Conservation (phyloP, 2,113 vertebrate genomes). For the Cisticola juncidis region DNA sequence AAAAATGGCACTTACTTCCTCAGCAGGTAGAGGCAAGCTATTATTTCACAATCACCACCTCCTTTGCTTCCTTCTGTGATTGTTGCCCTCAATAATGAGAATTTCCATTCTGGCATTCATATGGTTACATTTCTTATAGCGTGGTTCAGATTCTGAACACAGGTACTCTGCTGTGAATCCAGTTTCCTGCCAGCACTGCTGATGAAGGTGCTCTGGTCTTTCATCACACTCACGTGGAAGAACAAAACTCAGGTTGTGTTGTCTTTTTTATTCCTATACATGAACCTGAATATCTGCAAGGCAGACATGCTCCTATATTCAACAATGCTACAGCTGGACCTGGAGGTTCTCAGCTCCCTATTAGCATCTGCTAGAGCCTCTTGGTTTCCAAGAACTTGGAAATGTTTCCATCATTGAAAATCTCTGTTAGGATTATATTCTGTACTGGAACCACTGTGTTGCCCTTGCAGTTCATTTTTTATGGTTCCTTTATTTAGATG, state of each 20-base stretch:
- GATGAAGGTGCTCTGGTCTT: not conserved
- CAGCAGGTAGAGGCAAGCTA: not conserved
- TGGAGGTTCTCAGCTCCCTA: not conserved
- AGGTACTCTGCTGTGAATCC: not conserved
- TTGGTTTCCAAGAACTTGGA: not conserved
- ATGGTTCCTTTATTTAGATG: not conserved
- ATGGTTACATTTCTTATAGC: not conserved
- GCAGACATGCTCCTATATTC: not conserved
- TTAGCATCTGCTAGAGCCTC: not conserved
- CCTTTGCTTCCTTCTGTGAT: not conserved
- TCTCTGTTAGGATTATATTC: not conserved
- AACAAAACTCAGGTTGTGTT: not conserved
- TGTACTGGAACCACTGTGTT: not conserved
- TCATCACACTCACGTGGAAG: not conserved
- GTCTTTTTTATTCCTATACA: not conserved
- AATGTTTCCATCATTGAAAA: not conserved
- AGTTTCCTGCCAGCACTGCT: accelerated
- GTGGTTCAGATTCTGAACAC: not conserved
- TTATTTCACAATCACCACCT: not conserved
- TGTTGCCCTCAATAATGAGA: not conserved
- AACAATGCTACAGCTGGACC: not conserved
- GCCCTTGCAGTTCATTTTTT: not conserved
- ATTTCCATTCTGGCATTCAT: not conserved
- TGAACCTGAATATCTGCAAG: not conserved
- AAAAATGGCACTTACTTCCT: not conserved